Evolutionary conservation across 2,888 invertebrate genomes (phyloP).

Genomic region (Pachydiplax longipennis): DNA sequence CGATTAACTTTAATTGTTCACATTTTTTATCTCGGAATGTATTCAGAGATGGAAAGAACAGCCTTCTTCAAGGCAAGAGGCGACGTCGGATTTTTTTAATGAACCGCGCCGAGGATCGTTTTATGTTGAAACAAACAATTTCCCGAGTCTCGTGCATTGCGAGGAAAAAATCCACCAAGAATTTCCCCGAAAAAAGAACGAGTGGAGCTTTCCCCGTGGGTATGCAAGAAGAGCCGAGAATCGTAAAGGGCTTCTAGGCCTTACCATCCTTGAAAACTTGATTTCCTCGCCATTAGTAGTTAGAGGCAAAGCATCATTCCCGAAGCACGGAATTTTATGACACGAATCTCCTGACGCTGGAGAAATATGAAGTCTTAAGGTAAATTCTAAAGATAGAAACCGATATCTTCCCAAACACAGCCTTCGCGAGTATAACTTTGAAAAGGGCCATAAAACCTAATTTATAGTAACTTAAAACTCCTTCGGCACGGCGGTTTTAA

Average conservation of each 20-base stretch:
- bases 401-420: neutral
- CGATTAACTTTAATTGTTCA: no score
- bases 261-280: neutral
- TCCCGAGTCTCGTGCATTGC: neutral
- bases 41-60: neutral
- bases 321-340: neutral
- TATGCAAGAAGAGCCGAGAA: neutral
- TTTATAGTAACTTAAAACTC: no score
- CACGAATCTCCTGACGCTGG: neutral
- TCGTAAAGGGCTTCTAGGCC: neutral
- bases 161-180: neutral
- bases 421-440: neutral
- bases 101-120: neutral
- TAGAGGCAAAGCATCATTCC: neutral
- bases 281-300: neutral
- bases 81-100: neutral
- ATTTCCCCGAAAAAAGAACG: neutral
- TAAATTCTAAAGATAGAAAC: neutral
- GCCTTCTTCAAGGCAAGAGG: neutral
- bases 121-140: neutral
- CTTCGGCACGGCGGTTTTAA: no score
- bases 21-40: no score
- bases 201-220: neutral
- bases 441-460: neutral
- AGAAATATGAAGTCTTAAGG: neutral